Conservation (phyloP, 2,797 vertebrate genomes). For the Lemur catta region DNA sequence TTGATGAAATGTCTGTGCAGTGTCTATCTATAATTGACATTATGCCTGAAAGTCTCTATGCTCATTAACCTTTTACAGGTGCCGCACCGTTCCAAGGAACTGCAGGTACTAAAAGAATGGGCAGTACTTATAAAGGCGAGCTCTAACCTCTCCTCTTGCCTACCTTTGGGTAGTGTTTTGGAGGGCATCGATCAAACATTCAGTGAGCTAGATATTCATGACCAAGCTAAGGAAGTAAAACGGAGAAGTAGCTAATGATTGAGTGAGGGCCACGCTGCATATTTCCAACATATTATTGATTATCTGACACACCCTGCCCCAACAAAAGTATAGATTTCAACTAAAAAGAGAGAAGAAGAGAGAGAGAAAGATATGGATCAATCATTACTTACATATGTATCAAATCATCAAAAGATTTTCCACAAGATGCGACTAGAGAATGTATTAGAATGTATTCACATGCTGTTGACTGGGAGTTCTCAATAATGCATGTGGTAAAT, state of each 20-base stretch:
- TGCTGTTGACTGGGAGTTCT: constrained; percentile 3
- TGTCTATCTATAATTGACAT: constrained; percentile 73
- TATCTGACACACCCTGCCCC: background rate
- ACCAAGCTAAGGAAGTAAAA: background rate
- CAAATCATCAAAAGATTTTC: background rate
- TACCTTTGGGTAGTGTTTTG: background rate
- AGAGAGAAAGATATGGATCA: background rate
- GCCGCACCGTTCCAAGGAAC: constrained; percentile 64
- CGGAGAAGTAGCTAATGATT: background rate
- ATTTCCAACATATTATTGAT: background rate
- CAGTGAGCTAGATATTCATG: background rate
- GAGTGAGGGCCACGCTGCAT: background rate
- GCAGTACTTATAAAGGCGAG: background rate
- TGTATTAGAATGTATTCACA: background rate
- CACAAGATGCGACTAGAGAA: background rate
- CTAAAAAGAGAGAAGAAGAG: background rate
- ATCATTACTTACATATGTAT: background rate
- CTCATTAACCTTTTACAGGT: constrained; percentile 83
- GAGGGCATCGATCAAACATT: background rate
- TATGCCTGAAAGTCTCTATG: constrained; percentile 78
- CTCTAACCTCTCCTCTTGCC: background rate
- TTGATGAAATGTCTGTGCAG: constrained; percentile 65
- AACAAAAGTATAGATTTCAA: background rate
- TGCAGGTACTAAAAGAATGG: constrained; percentile 69
- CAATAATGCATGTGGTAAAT: background rate